These are phyloP conservation scores for Megalopta genalis DNA, from an alignment of 1,140 invertebrate genomes.

Conservation along the genomic window DNA sequence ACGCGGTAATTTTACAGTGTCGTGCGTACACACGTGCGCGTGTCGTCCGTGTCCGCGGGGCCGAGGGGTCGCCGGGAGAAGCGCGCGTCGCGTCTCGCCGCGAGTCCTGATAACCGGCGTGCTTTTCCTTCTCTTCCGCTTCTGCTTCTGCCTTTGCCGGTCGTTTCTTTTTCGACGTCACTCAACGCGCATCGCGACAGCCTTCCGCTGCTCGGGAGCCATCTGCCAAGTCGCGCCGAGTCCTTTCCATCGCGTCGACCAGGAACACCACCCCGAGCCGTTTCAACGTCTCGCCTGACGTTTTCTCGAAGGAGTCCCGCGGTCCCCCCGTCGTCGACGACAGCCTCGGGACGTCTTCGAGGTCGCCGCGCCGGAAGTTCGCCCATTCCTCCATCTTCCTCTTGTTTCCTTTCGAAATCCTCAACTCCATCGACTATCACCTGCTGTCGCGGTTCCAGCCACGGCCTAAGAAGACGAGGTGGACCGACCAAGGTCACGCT, in stretches of 20 bases:
- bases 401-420: neutral
- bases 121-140: slow-evolving; percentile 63
- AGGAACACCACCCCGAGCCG: slow-evolving; percentile 58
- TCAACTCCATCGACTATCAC: too few relatives aligned
- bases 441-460: too few relatives aligned
- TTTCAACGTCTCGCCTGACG: slow-evolving; percentile 49
- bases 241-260: slow-evolving; percentile 59
- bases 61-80: slow-evolving; percentile 39
- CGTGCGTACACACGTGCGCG: slow-evolving; percentile 73
- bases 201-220: slow-evolving; percentile 57
- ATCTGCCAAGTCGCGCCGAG: slow-evolving; percentile 63
- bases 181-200: slow-evolving; percentile 50
- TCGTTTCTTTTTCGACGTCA: slow-evolving; percentile 57
- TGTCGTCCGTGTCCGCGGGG: slow-evolving; percentile 24
- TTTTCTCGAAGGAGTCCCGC: slow-evolving; percentile 30
- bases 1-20: slow-evolving; percentile 81
- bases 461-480: too few relatives aligned
- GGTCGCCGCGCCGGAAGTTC: slow-evolving; percentile 20
- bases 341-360: slow-evolving; percentile 23
- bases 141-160: neutral
- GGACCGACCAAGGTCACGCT: too few relatives aligned
- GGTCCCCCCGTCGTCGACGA: neutral
- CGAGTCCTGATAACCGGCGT: slow-evolving; percentile 70
- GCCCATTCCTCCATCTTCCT: too few relatives aligned
- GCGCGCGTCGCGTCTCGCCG: too few relatives aligned